phyloP scores from a whole-genome alignment of 2,888 invertebrate genomes.

The Pollenia griseotomentosa region DNA sequence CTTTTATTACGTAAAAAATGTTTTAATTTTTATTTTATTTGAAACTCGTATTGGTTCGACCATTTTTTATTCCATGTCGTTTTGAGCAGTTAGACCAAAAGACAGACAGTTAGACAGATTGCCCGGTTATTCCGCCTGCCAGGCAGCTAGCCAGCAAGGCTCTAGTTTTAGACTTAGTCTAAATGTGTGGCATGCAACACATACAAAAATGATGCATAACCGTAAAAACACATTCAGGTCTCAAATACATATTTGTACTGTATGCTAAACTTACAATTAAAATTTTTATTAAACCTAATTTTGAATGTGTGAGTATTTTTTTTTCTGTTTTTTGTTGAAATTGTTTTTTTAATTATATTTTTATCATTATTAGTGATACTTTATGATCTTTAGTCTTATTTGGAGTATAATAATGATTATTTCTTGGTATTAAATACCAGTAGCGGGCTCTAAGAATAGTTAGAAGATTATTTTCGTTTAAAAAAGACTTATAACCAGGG shows the following conservation, averaged over 20 bases:
- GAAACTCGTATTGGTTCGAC: constrained; percentile 66
- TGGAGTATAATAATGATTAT: constrained; percentile 35
- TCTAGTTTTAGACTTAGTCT: constrained; percentile 54
- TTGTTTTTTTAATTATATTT: constrained; percentile 49
- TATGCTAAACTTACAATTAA: constrained; percentile 20
- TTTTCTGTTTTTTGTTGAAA: constrained; percentile 30
- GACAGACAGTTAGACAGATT: constrained; percentile 74
- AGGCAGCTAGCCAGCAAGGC: constrained; percentile 44
- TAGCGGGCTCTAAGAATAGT: constrained; percentile 8
- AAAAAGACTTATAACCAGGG: no score
- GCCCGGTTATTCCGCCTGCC: constrained; percentile 73
- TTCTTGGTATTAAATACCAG: constrained; percentile 11
- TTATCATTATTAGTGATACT: constrained; percentile 46
- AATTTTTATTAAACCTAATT: constrained; percentile 13
- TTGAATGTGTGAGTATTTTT: neutral
- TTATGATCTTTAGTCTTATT: constrained; percentile 42
- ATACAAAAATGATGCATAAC: constrained; percentile 62
- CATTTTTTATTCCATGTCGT: constrained; percentile 55
- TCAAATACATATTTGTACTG: constrained; percentile 3
- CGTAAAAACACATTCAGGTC: constrained; percentile 35
- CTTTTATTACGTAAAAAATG: constrained; percentile 77
- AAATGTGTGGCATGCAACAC: constrained; percentile 77
- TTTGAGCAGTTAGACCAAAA: constrained; percentile 32
- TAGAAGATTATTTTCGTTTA: neutral
- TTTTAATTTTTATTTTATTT: constrained; percentile 65